Percentiles rank a stretch among this genome's conserved stretches.
phyloP scores from a whole-genome alignment of 2,113 vertebrate genomes.

The Neolamprologus modestus region DNA sequence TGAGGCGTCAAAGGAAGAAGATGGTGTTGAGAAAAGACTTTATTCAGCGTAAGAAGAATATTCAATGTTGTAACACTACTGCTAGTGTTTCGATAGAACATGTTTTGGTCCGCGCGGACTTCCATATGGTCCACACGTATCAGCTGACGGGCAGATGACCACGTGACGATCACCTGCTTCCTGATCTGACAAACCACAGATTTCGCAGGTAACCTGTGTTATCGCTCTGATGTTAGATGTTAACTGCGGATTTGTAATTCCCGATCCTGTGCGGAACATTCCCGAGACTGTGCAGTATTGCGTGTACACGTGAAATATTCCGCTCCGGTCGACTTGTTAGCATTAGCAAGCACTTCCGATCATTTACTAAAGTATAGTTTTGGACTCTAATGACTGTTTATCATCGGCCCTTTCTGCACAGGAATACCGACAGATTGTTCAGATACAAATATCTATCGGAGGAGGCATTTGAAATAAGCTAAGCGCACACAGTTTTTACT shows the following conservation, averaged over 20 bases:
- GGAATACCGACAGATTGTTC: background rate
- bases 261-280: background rate
- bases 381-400: background rate
- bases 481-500: background rate
- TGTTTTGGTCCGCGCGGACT: background rate
- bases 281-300: accelerated
- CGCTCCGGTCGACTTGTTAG: background rate
- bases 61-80: accelerated
- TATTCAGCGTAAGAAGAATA: background rate
- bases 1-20: background rate
- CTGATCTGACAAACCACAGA: accelerated
- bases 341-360: background rate
- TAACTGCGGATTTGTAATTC: background rate
- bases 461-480: background rate
- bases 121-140: background rate
- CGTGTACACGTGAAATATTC: background rate
- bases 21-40: background rate
- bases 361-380: background rate
- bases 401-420: background rate
- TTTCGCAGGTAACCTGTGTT: background rate
- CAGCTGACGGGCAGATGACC: background rate
- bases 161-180: background rate
- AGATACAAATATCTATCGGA: background rate
- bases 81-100: background rate
- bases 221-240: too few relatives aligned